Conservation (phyloP, 2,888 invertebrate species). For the Torymus tubicola region DNA sequence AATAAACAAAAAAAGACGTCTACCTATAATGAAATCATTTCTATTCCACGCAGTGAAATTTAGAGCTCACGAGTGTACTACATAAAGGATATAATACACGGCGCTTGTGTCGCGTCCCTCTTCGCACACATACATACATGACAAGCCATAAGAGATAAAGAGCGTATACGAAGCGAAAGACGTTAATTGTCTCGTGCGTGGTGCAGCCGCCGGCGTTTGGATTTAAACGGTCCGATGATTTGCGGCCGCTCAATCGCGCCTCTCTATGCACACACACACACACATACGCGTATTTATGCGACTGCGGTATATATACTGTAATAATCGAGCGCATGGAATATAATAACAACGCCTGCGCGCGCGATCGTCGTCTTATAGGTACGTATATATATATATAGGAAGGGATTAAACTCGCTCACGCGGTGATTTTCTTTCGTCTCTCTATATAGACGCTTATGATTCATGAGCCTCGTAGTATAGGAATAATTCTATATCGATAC, state of each 20-base stretch:
- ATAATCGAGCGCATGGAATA: slow-evolving; percentile 18
- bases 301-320: background rate
- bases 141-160: too few relatives aligned
- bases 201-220: background rate
- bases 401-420: slow-evolving; percentile 6
- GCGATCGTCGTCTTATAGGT: background rate
- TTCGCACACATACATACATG: too few relatives aligned
- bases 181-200: background rate
- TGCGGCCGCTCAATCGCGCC: slow-evolving; percentile 22
- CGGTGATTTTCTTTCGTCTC: slow-evolving; percentile 4
- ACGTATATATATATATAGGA: background rate
- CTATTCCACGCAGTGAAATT: too few relatives aligned
- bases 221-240: slow-evolving; percentile 34
- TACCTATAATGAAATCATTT: too few relatives aligned
- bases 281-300: background rate
- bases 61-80: too few relatives aligned
- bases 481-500: background rate
- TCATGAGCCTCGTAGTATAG: background rate
- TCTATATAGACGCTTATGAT: background rate
- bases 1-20: too few relatives aligned
- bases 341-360: slow-evolving; percentile 3
- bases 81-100: too few relatives aligned
- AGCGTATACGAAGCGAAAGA: too few relatives aligned
- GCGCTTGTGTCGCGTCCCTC: too few relatives aligned
- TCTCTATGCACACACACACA: background rate